Evolutionary conservation across 2,113 vertebrate species (phyloP).

Genomic region (Delphinus delphis): DNA sequence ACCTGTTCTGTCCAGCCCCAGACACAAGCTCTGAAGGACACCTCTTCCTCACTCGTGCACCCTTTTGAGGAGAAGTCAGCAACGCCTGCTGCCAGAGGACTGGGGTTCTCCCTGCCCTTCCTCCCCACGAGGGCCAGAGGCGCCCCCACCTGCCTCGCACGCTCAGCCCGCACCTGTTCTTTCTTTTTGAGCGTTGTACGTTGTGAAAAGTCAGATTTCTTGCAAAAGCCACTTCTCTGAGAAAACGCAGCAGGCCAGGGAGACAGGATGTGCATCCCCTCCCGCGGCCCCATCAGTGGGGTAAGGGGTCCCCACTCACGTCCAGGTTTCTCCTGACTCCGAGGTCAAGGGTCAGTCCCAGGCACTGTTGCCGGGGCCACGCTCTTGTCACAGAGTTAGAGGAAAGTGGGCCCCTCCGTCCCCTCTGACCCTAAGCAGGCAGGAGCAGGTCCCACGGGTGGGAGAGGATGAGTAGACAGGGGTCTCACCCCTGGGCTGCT

Average conservation of each 20-base stretch:
- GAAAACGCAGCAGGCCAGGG: background rate
- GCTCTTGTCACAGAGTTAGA: background rate
- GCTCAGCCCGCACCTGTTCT: background rate
- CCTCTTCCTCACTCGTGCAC: background rate
- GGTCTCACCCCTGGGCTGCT: background rate
- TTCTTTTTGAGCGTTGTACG: fast-evolving
- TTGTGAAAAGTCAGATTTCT: background rate
- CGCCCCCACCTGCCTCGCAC: fast-evolving
- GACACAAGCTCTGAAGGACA: background rate
- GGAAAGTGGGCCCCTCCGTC: background rate
- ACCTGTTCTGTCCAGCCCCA: background rate
- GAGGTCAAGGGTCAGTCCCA: background rate
- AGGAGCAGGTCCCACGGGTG: background rate
- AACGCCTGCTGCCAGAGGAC: background rate
- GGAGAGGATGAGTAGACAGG: background rate
- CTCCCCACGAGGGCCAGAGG: background rate
- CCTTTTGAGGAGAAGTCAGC: background rate
- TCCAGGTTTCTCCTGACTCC: background rate
- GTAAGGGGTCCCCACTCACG: background rate
- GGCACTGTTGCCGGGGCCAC: background rate
- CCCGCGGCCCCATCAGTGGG: background rate
- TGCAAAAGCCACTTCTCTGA: background rate
- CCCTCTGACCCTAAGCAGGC: background rate
- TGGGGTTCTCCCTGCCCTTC: background rate
- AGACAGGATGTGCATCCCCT: background rate